Percentiles rank a stretch among this genome's conserved stretches.
Evolutionary conservation across 2,113 vertebrate species (phyloP).

Genomic region (Daphoenositta chrysoptera): DNA sequence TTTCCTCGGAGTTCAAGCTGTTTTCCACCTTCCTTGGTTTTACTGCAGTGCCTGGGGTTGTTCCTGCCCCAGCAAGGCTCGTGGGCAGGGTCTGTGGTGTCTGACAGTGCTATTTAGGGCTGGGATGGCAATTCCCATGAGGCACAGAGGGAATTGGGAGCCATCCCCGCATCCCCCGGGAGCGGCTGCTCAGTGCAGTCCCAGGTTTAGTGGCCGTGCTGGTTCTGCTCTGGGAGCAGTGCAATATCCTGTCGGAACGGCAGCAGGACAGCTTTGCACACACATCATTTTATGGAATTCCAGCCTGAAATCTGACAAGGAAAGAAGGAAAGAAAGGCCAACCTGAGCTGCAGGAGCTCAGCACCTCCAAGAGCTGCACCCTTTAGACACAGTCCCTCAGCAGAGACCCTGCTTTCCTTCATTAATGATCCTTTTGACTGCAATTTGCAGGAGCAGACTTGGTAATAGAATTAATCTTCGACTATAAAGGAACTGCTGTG

Average conservation of each 20-base stretch:
- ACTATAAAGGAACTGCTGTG: neutral
- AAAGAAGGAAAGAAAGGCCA: neutral
- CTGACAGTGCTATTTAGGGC: neutral
- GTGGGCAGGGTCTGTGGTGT: neutral
- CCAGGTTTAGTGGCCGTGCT: neutral
- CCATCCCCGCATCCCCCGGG: neutral
- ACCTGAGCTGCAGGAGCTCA: neutral
- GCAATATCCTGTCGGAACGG: neutral
- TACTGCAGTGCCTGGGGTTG: neutral
- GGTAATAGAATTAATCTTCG: constrained; percentile 1
- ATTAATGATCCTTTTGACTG: neutral
- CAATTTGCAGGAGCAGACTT: neutral
- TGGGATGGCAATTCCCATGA: neutral
- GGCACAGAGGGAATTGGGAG: neutral
- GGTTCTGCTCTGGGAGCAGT: neutral
- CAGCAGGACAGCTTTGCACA: neutral
- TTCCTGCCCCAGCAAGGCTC: neutral
- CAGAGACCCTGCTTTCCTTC: neutral
- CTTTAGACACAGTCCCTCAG: neutral
- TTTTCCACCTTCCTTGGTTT: neutral
- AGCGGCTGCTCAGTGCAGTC: accelerated
- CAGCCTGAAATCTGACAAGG: neutral
- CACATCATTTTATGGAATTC: neutral
- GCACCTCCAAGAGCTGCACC: neutral
- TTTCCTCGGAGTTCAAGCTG: neutral